Conservation (phyloP, 2,797 vertebrate species). For the Mormyrops boulengeri region DNA sequence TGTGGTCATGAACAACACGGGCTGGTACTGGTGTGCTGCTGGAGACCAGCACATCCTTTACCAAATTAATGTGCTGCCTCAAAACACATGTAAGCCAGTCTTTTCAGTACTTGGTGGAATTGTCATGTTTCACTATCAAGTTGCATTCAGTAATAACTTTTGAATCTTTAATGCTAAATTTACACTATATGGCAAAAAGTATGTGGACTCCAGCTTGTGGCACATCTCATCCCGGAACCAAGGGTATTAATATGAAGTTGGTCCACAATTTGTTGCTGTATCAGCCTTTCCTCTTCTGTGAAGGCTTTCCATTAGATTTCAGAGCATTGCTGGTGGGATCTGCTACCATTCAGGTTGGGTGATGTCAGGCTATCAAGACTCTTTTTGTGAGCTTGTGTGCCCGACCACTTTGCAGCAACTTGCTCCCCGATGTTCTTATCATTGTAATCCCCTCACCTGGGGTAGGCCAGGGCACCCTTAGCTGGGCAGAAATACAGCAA, state of each 20-base stretch:
- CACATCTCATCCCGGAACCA: background rate
- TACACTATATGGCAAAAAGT: background rate
- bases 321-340: background rate
- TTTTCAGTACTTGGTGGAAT: background rate
- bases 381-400: background rate
- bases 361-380: background rate
- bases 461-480: background rate
- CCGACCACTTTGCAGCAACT: background rate
- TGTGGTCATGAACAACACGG: conserved; percentile 20
- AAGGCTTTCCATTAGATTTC: background rate
- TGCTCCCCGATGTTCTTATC: background rate
- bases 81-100: background rate
- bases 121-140: background rate
- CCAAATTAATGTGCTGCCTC: conserved; percentile 19
- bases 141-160: background rate
- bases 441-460: background rate
- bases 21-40: conserved; percentile 31
- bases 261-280: background rate
- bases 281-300: background rate
- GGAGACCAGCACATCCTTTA: conserved; percentile 29
- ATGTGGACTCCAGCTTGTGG: background rate
- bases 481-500: background rate
- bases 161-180: background rate
- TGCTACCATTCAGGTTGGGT: background rate
- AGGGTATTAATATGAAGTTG: background rate